These are phyloP conservation scores for Pantherophis guttatus DNA, from an alignment of 2,113 vertebrate genomes.

Conservation along the genomic window DNA sequence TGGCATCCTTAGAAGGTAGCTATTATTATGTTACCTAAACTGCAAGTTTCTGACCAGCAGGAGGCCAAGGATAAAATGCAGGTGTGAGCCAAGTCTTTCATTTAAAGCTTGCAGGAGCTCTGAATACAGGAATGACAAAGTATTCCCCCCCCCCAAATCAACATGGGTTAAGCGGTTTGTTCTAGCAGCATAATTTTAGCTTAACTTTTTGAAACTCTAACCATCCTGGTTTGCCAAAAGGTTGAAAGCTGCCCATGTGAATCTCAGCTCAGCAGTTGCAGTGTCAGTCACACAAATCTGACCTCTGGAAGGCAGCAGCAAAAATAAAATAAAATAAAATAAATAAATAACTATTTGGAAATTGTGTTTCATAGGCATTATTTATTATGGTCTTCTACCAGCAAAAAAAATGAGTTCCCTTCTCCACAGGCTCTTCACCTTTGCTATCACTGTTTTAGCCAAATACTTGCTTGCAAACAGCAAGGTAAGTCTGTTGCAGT, in stretches of 20 bases:
- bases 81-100: background rate
- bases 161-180: background rate
- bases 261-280: constrained; percentile 5
- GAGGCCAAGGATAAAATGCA: background rate
- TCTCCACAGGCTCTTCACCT: background rate
- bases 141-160: background rate
- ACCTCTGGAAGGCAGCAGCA: constrained; percentile 16
- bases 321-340: background rate
- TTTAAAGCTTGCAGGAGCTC: background rate
- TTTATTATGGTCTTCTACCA: constrained; percentile 22
- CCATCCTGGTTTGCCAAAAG: background rate
- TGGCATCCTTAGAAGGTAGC: background rate
- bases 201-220: accelerated
- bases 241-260: background rate
- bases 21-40: background rate
- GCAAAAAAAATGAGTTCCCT: background rate
- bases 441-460: constrained; percentile 2
- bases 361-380: constrained; percentile 7
- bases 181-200: background rate
- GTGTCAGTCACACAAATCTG: background rate
- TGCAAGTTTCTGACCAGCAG: background rate
- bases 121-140: background rate
- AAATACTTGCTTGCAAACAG: constrained; percentile 34
- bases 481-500: background rate
- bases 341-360: background rate